These are phyloP conservation scores for Eretmochelys imbricata DNA, from an alignment of 2,113 vertebrate genomes.

Conservation along the genomic window DNA sequence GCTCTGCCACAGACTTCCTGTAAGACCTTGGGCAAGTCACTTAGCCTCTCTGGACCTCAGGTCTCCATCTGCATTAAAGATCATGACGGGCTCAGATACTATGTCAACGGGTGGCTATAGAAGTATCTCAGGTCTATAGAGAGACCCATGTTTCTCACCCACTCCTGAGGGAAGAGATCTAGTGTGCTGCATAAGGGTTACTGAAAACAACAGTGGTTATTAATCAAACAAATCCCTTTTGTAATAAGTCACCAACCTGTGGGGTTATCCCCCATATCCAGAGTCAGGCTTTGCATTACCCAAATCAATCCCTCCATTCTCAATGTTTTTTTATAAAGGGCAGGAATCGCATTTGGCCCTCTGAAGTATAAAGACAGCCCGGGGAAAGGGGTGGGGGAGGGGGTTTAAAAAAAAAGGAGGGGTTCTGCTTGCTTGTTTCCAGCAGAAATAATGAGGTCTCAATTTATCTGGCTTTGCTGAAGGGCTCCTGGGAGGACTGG, in stretches of 20 bases:
- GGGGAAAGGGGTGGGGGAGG: fast-evolving
- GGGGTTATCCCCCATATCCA: not conserved
- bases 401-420: not conserved
- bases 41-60: not conserved
- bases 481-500: not conserved
- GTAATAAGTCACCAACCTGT: not conserved
- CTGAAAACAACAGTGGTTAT: not conserved
- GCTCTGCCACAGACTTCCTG: not conserved
- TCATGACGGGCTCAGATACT: not conserved
- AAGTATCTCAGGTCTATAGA: not conserved
- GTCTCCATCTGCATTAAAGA: not conserved
- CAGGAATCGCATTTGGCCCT: not conserved
- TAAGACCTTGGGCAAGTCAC: not conserved
- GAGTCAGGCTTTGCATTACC: not conserved
- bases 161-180: not conserved
- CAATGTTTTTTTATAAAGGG: not conserved
- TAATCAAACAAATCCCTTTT: not conserved
- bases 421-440: not conserved
- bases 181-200: not conserved
- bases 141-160: not conserved
- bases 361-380: not conserved
- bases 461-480: not conserved
- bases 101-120: not conserved
- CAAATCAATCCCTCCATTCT: not conserved
- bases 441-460: not conserved